Evolutionary conservation across 2,888 invertebrate species (phyloP), one percentile per base, ranked within the genome.

Genomic region (Listrodromus nycthemerus): DNA sequence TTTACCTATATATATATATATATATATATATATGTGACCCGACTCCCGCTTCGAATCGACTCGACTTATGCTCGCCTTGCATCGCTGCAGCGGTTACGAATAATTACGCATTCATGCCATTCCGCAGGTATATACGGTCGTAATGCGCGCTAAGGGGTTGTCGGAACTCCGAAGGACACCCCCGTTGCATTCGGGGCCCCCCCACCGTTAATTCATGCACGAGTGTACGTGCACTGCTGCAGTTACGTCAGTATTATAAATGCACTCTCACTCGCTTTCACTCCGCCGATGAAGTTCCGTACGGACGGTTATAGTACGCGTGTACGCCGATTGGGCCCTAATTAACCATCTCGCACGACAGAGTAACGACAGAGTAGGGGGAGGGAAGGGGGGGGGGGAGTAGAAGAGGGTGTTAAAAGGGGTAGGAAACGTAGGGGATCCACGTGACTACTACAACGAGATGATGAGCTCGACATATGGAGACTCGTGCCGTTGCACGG

Each of bases 31-130:
- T 13, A 45, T 33, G 7, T 66, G 45, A 4, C 52, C n/a, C 30
- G 37, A 73, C 58, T 33, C 37, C 37, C 61, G 41, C 30, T 3
- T 50, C 37, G 37, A 70, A 61, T 50, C 83, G 21, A 74, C 65
- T 79, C 79, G 80, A 80, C 52, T 75, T 55, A 21, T 71, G n/a
- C 80, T 77, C 66, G 45, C 50, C 69, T 52, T 82, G 67, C 69
- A 75, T 27, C 76, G 55, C 50, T 75, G 86, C 89, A 89, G 90
- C 91, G 89, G 91, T 91, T 90, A 87, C 85, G 86, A 89, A 89
- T 90, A 90, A 92, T 92, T 91, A 91, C 87, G 87, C 88, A 91
- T 91, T 91, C 91, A 89, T 89, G 86, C 86, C 84, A 87, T 89
- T 90, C 87, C 83, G 82, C 69, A 78, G 87, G 83, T 83, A 80